phyloP scores from a whole-genome alignment of 2,888 invertebrate genomes.

The Pristionchus maxplancki region DNA sequence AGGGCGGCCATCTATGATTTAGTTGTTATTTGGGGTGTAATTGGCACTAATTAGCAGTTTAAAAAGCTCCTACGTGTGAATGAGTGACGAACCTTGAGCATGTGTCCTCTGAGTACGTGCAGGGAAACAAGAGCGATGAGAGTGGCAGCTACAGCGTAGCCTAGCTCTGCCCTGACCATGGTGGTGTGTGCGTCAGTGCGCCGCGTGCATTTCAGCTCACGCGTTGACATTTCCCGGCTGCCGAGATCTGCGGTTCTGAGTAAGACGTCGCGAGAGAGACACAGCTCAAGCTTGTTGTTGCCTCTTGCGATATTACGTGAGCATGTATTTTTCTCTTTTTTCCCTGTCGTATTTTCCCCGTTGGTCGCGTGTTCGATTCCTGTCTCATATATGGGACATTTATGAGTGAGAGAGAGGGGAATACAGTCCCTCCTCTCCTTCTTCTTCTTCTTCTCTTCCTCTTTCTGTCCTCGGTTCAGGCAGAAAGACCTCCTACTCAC shows the following conservation, averaged over 20 bases:
- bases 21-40: background rate
- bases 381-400: constrained; percentile 29
- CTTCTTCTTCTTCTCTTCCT: background rate
- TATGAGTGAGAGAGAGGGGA: background rate
- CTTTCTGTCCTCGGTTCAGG: background rate
- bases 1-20: constrained; percentile 32
- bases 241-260: background rate
- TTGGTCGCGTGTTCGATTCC: constrained; percentile 33
- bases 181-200: background rate
- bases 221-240: background rate
- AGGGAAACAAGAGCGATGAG: background rate
- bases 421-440: background rate
- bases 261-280: background rate
- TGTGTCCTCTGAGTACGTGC: background rate
- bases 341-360: background rate
- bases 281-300: constrained; percentile 19
- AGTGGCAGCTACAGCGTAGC: background rate
- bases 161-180: background rate
- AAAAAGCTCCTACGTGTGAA: too few species aligned
- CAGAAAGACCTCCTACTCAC: background rate
- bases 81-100: constrained; percentile 12
- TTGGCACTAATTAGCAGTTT: background rate
- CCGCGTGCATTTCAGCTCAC: background rate
- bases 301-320: constrained; percentile 29
- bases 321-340: background rate